Percentiles rank a stretch among this genome's conserved stretches.
Conservation (phyloP, 2,888 invertebrate genomes). For the Parasteatoda lunata region DNA sequence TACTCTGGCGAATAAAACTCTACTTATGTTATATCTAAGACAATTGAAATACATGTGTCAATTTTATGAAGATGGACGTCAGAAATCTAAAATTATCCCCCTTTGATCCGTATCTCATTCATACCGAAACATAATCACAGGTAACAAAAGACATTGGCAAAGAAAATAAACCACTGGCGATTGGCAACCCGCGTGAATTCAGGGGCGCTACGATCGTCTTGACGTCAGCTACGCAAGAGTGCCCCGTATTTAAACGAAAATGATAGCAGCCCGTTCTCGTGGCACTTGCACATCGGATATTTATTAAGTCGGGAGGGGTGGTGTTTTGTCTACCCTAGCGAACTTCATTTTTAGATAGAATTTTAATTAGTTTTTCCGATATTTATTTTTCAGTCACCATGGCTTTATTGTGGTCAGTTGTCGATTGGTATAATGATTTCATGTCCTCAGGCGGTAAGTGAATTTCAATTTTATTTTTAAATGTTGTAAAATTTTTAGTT, state of each 20-base stretch:
- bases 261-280: conserved; percentile 33
- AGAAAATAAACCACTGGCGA: neutral
- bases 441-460: conserved; percentile 63
- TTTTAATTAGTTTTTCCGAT: conserved; percentile 47
- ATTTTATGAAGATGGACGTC: too few relatives aligned
- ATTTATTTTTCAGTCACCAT: conserved; percentile 46
- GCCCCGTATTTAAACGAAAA: conserved; percentile 65
- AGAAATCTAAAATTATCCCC: too few relatives aligned
- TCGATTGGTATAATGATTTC: conserved; percentile 61
- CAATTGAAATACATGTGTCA: too few relatives aligned
- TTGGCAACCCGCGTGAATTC: conserved; percentile 49
- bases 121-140: too few relatives aligned
- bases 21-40: too few relatives aligned
- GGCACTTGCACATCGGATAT: conserved; percentile 56
- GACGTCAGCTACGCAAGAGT: conserved; percentile 67
- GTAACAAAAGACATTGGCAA: neutral
- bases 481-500: too few relatives aligned
- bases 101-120: too few relatives aligned
- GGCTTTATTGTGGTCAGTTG: conserved; percentile 39
- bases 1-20: too few relatives aligned
- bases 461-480: neutral
- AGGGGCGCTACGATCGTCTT: conserved; percentile 51
- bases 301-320: conserved; percentile 17
- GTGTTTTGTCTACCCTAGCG: conserved; percentile 8
- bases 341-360: conserved; percentile 32